Evolutionary conservation across 2,888 invertebrate genomes (phyloP), one percentile per base, ranked within the genome.

Genomic region (Acleris sparsana): DNA sequence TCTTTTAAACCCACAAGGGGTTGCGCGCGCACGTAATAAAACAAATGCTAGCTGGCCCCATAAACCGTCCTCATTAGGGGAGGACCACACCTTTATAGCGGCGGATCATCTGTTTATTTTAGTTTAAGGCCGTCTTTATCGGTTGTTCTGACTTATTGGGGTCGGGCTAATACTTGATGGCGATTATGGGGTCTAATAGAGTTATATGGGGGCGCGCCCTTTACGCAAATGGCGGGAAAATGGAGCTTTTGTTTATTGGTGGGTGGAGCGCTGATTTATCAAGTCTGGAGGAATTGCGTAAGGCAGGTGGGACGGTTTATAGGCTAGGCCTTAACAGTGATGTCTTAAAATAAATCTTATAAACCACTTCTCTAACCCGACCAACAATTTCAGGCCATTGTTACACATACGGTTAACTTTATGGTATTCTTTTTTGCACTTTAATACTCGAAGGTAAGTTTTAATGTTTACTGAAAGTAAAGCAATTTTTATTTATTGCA

Each of bases 61-160:
- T 51, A 62, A 60, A 59, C 53, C 33, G 90, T 89, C 55, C 51
- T 57, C 91, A 90, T 92, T 92, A 92, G 87, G 77, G 82, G 87
- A 89, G 90, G 91, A 89, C 87, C 85, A 88, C 80, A 73, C 80
- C 83, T 89, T 89, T 92, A 92, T 88, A 82, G 86, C 85, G 84
- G 44, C 49, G 80, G 85, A 88, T 89, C 85, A 87, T 88, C 87
- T 91, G 89, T 92, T 87, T 91, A 86, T 89, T 91, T 80, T 82
- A 80, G 75, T 82, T 90, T 88, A 89, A 89, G 90, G 87, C 82
- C 87, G 83, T 84, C 83, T 89, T 87, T 89, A 88, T 86, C 80
- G 86, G 78, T 80, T 82, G 85, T 77, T 85, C 82, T 81, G 79
- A 80, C 78, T 80, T 78, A 78, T 78, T 74, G 79, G 75, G 70